phyloP scores from a whole-genome alignment of 1,140 invertebrate genomes.

The Vanessa tameamea region DNA sequence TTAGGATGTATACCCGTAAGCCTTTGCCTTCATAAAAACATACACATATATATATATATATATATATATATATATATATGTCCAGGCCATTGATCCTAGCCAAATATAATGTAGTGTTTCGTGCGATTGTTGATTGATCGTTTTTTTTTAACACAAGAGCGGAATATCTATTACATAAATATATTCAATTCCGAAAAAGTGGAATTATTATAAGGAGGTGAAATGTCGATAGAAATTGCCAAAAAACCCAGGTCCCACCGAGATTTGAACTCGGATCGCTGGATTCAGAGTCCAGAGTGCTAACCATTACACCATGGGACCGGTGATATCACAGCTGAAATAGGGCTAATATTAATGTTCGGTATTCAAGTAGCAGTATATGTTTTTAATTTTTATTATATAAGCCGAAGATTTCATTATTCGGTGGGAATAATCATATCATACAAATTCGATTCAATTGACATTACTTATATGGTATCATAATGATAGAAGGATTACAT shows the following conservation, averaged over 20 bases:
- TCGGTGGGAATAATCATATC: too few species aligned
- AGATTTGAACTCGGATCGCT: conserved; percentile 93
- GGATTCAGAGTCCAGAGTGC: conserved; percentile 95
- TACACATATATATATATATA: not conserved
- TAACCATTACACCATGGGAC: conserved; percentile 95
- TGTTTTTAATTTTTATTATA: too few species aligned
- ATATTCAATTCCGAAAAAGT: too few species aligned
- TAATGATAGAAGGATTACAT: too few species aligned
- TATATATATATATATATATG: not conserved
- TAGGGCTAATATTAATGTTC: not conserved
- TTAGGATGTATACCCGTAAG: not conserved
- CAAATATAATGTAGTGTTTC: not conserved
- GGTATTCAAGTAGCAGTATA: too few species aligned
- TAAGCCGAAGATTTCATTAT: too few species aligned
- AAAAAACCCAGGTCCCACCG: conserved; percentile 84
- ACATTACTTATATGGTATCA: too few species aligned
- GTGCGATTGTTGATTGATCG: too few species aligned
- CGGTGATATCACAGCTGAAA: conserved; percentile 42
- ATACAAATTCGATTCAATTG: too few species aligned
- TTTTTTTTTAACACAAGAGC: too few species aligned
- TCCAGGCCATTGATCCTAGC: not conserved
- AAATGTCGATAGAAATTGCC: not conserved
- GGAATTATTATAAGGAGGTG: too few species aligned
- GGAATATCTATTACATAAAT: too few species aligned
- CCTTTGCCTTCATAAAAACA: not conserved